Evolutionary conservation across 2,888 invertebrate species (phyloP).

Genomic region (Nycteola revayana): DNA sequence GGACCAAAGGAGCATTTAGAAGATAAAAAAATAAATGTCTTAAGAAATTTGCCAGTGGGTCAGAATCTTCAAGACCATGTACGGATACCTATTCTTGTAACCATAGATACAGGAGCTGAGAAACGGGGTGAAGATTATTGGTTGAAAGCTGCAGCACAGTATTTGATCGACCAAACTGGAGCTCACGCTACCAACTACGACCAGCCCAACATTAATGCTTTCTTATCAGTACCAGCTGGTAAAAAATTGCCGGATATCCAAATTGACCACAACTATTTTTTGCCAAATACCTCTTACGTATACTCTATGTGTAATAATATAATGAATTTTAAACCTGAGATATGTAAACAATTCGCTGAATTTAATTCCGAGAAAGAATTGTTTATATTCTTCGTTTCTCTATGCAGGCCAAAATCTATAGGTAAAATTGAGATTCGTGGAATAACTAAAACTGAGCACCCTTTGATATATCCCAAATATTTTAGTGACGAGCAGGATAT

Average conservation of each 20-base stretch:
- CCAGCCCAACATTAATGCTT: conserved; percentile 70
- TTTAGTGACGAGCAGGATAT: conserved; percentile 63
- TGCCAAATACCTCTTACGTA: conserved; percentile 60
- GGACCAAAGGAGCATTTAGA: conserved; percentile 57
- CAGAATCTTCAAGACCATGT: conserved; percentile 75
- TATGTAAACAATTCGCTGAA: conserved; percentile 59
- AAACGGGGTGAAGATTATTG: conserved; percentile 52
- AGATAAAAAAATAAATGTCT: conserved; percentile 47
- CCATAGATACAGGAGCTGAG: conserved; percentile 55
- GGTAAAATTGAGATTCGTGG: conserved; percentile 58
- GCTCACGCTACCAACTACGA: conserved; percentile 65
- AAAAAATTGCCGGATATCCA: conserved; percentile 64
- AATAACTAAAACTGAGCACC: conserved; percentile 50
- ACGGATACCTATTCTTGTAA: conserved; percentile 64
- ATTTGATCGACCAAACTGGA: conserved; percentile 64
- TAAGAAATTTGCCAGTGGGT: conserved; percentile 63
- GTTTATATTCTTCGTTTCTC: conserved; percentile 60
- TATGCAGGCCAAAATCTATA: conserved; percentile 64
- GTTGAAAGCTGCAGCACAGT: conserved; percentile 60
- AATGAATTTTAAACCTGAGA: conserved; percentile 53
- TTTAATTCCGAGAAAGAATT: conserved; percentile 63
- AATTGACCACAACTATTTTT: conserved; percentile 71
- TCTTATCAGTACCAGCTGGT: conserved; percentile 53
- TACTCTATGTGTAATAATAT: conserved; percentile 52
- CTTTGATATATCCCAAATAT: conserved; percentile 64